Evolutionary conservation across 2,888 invertebrate genomes (phyloP).

Genomic region (Zootermopsis nevadensis): DNA sequence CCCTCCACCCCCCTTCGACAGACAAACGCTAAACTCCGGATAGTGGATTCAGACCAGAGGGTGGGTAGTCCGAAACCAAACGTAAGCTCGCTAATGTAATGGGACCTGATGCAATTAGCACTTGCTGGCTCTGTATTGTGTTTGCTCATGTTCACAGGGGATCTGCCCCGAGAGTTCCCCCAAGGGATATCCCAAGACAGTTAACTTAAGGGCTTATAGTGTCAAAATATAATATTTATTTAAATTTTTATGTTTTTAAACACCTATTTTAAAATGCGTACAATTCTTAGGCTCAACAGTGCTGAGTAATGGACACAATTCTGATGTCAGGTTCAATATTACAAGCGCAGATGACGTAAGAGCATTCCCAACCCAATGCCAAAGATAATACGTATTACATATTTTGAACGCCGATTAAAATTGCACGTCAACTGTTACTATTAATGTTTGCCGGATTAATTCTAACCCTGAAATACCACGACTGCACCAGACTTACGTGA

Average conservation of each 20-base stretch:
- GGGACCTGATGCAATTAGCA: conserved; percentile 31
- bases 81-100: conserved; percentile 38
- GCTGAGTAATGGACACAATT: too few species aligned
- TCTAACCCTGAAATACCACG: conserved; percentile 15
- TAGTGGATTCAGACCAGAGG: background rate
- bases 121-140: background rate
- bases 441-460: conserved; percentile 32
- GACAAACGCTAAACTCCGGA: conserved; percentile 24
- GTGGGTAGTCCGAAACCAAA: conserved; percentile 9
- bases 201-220: too few species aligned
- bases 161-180: background rate
- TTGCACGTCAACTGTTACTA: conserved; percentile 10
- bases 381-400: conserved; percentile 22
- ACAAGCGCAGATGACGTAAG: too few species aligned
- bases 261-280: too few species aligned
- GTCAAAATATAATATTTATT: too few species aligned
- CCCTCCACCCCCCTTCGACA: conserved; percentile 4
- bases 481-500: conserved; percentile 29
- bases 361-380: too few species aligned
- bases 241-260: too few species aligned
- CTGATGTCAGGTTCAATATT: too few species aligned
- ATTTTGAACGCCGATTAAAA: conserved; percentile 11
- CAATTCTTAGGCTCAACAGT: too few species aligned
- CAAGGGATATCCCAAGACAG: too few species aligned
- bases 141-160: conserved; percentile 1